phyloP scores from a whole-genome alignment of 2,113 vertebrate species.

The Nycticorax nycticorax region DNA sequence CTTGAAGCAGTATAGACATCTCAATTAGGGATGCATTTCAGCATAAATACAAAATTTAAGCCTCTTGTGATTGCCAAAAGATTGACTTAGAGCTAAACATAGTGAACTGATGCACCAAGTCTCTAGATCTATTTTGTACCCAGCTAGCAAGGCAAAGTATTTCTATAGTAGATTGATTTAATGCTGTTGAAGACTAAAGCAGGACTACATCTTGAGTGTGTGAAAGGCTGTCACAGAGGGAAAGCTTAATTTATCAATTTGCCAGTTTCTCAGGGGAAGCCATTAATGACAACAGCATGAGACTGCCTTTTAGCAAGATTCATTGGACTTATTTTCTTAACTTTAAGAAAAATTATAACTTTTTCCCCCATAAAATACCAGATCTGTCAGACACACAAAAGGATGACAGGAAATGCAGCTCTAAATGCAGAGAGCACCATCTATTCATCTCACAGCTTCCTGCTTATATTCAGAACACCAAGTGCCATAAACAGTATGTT shows the following conservation, averaged over 20 bases:
- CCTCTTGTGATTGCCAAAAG: background rate
- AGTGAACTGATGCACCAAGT: background rate
- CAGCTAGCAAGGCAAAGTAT: constrained; percentile 2
- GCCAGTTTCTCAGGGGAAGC: constrained; percentile 42
- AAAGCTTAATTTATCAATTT: constrained; percentile 65
- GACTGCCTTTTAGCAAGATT: constrained; percentile 29
- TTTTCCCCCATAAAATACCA: background rate
- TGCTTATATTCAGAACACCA: background rate
- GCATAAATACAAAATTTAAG: constrained; percentile 36
- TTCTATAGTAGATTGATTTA: constrained; percentile 42
- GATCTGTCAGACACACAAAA: background rate
- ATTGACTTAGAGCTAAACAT: background rate
- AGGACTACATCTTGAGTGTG: background rate
- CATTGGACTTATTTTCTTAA: constrained; percentile 30
- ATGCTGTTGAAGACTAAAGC: constrained; percentile 8
- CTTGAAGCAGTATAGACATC: constrained; percentile 35
- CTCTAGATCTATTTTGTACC: background rate
- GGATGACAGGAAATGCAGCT: background rate
- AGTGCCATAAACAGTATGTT: background rate
- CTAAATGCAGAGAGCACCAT: background rate
- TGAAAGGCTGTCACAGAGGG: constrained; percentile 45
- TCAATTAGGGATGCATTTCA: constrained; percentile 38
- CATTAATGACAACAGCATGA: constrained; percentile 56
- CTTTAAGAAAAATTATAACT: background rate
- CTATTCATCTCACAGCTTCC: background rate